Conservation (phyloP, 2,888 invertebrate species). For the Dryobota labecula region DNA sequence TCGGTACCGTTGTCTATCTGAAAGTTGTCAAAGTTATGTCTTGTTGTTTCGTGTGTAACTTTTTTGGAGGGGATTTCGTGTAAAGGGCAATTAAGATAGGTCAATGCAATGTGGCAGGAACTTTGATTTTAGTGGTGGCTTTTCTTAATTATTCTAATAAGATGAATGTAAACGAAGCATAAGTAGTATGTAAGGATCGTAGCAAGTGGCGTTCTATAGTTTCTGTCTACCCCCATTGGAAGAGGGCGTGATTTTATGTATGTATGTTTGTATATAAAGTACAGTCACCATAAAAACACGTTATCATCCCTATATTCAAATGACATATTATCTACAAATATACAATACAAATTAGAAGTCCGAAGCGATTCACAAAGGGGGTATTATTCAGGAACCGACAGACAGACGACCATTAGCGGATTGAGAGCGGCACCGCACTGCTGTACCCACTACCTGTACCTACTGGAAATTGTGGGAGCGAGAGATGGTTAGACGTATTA, state of each 20-base stretch:
- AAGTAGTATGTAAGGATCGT: background rate
- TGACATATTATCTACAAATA: conserved; percentile 42
- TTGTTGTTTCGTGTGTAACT: conserved; percentile 8
- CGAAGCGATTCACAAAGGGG: conserved; percentile 50
- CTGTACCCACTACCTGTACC: conserved; percentile 27
- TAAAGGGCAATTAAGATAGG: background rate
- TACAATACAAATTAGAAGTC: conserved; percentile 59
- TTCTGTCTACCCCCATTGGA: background rate
- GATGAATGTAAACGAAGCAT: background rate
- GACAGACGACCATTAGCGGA: conserved; percentile 61
- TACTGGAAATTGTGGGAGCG: conserved; percentile 11
- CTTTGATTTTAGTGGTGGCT: background rate
- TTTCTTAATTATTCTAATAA: background rate
- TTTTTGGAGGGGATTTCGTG: background rate
- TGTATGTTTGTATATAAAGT: background rate
- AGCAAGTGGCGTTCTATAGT: background rate
- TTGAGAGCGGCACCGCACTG: conserved; percentile 53
- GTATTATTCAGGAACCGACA: conserved; percentile 58
- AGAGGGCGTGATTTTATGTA: too few species aligned
- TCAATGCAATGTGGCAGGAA: background rate
- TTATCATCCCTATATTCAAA: conserved; percentile 26
- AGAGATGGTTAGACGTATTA: background rate
- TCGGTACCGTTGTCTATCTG: conserved; percentile 5
- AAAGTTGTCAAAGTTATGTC: conserved; percentile 13
- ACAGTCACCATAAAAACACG: background rate